Percentiles rank a stretch among this genome's conserved stretches.
phyloP scores from a whole-genome alignment of 1,140 invertebrate species.

The Chironomus striatipennis region DNA sequence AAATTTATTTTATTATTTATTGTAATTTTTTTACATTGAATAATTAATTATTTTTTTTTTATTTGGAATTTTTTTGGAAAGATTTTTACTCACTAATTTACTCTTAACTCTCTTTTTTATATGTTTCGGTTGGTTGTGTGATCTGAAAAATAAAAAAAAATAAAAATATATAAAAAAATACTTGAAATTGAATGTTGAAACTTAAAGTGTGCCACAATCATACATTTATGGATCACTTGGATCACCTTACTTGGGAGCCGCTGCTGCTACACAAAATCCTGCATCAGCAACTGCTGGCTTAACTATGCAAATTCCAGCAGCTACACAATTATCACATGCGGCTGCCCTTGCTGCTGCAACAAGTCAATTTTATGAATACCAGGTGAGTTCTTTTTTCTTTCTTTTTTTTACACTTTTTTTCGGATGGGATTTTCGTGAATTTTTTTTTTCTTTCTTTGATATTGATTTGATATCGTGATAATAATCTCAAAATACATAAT shows the following conservation, averaged over 20 bases:
- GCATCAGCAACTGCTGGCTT: slow-evolving; percentile 42
- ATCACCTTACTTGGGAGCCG: slow-evolving; percentile 50
- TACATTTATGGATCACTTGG: slow-evolving; percentile 61
- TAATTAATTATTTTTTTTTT: not conserved
- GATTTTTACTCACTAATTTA: slow-evolving; percentile 20
- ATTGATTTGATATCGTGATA: not conserved
- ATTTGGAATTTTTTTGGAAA: not conserved
- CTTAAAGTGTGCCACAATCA: slow-evolving; percentile 56
- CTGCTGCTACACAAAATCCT: slow-evolving; percentile 46
- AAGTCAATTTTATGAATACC: slow-evolving; percentile 65
- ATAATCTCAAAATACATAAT: slow-evolving; percentile 16
- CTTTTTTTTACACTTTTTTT: not conserved
- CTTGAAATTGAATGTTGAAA: slow-evolving; percentile 17
- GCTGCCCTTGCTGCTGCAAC: slow-evolving; percentile 61
- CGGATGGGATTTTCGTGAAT: slow-evolving; percentile 18
- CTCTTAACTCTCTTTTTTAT: slow-evolving; percentile 18
- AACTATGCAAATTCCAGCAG: slow-evolving; percentile 48
- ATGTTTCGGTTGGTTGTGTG: slow-evolving; percentile 22
- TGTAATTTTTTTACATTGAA: not conserved
- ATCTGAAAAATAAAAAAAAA: slow-evolving; percentile 22
- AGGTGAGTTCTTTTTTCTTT: slow-evolving; percentile 36
- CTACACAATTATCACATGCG: slow-evolving; percentile 56
- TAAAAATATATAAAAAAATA: not conserved
- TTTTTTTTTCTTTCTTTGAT: not conserved
- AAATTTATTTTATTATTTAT: not conserved